Evolutionary conservation across 2,113 vertebrate species (phyloP).

Genomic region (Hippopotamus amphibius): DNA sequence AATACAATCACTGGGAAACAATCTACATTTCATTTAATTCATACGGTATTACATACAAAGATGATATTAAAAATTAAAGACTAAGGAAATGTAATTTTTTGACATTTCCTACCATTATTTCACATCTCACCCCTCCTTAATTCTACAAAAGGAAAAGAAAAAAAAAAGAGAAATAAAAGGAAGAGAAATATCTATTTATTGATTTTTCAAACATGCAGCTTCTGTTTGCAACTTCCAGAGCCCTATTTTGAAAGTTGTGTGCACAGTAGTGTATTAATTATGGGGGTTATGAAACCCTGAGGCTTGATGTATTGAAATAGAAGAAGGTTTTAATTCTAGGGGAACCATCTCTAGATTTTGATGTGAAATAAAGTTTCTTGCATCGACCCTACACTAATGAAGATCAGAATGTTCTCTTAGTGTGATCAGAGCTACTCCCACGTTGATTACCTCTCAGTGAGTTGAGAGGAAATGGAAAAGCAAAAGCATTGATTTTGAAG

Average conservation of each 20-base stretch:
- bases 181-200: not conserved
- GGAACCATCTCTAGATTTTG: constrained; percentile 50
- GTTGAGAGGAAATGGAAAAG: constrained; percentile 78
- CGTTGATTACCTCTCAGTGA: constrained; percentile 77
- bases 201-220: constrained; percentile 19
- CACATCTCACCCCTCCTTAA: not conserved
- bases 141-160: not conserved
- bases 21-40: not conserved
- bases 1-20: not conserved
- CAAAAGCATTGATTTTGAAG: constrained; percentile 80
- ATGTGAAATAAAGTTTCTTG: constrained; percentile 64
- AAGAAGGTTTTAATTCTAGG: constrained; percentile 60
- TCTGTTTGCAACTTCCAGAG: constrained; percentile 56
- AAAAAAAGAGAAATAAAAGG: not conserved
- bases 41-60: not conserved
- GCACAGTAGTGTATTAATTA: constrained; percentile 65
- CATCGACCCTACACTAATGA: constrained; percentile 73
- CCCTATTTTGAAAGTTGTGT: constrained; percentile 26
- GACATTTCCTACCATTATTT: not conserved
- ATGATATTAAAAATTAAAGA: not conserved
- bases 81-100: not conserved
- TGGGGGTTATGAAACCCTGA: constrained; percentile 45
- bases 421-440: constrained; percentile 57
- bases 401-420: constrained; percentile 79
- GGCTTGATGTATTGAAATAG: constrained; percentile 44